Base-by-base conservation (phyloP, 2,797 vertebrate genomes). In the Cryptoblepharus egeriae region DNA sequence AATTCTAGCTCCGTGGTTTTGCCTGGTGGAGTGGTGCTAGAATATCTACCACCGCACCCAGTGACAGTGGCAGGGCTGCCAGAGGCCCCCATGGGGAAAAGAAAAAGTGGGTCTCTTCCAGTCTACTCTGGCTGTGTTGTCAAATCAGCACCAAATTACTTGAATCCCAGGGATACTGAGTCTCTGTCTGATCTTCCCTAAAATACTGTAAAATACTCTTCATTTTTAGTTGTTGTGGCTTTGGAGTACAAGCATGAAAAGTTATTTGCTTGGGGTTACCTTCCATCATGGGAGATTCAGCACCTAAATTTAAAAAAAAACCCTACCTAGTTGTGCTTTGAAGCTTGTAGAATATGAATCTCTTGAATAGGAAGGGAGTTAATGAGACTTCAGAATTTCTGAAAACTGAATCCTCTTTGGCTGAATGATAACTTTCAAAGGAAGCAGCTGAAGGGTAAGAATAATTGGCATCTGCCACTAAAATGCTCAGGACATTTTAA, bases 321-420 rank as follows among this genome's bases (percentile, higher is more conserved):
- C 39, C 13, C 42, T 52, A 57, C 49, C 58, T 81, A 70, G 77
- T 30, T 24, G 83, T 73, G n/a, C 86, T 88, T 83, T 67, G 81
- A 39, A 84, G 85, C 67, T 4, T 85, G 70, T 80, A 71, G 9
- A 68, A 58, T 76, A n/a, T 22, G 70, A 71, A 85, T 49, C 73
- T 65, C 0, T 65, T 81, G 82, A 4, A 52, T 58, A 75, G 20
- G 67, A 5, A 73, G 61, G 58, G 90, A 87, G 90, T 93, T 82
- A 72, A 77, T 74, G 82, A 90, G 52, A 80, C 63, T 83, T 87
- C 77, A 42, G 79, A 83, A 76, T 74, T 71, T 78, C 80, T 77
- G 55, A 7, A 82, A 79, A 6, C 32, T 3, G 65, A 81, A 78
- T 42, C 0, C 0, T 49, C 0, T 61, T 0, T 2, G 30, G 69